Evolutionary conservation across 2,113 vertebrate genomes (phyloP), one percentile per base, ranked within the genome.

Genomic region (Cryptomyrus ogoouensis): DNA sequence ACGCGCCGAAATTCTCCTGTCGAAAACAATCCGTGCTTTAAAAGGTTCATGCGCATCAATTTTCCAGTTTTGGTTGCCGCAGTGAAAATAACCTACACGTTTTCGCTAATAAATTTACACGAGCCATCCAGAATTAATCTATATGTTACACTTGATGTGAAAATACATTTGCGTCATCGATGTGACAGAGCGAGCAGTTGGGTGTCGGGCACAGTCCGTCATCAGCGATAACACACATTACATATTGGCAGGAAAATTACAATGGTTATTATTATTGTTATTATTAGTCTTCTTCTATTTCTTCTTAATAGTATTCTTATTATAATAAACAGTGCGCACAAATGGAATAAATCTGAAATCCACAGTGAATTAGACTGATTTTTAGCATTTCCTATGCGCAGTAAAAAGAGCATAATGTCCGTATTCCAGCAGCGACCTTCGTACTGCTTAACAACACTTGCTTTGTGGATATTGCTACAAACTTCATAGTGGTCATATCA

Each of bases 161-260:
- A 83, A 80, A 89, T 66, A 21, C 15, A 86, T 49, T 89, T 84
- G 89, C 89, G 89, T 89, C 89, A 86, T 52, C 52, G 83, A 13
- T 86, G 31, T 87, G 86, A 27, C 62, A 62, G 58, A 66, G 88
- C 56, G 31, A 87, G 13, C 49, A 3, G 62, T 44, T 31, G 39
- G 24, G 44, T 87, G 56, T 52, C 27, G 46, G n/a, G 17, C 44
- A 50, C 19, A 46, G 83, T 89, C 49, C 46, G 46, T 83, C 49
- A 42, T 56, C 31, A 5, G 39, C n/a, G 42, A 39, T 87, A 70
- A 58, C 1, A 42, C 27, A 88, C 19, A 88, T 62, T 88, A 27
- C 21, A 88, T 13, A 70, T 44, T 17, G 19, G 19, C 19, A 42
- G 1, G 21, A 56, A 84, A 70, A 80, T 19, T 19, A 39, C 15